Base-by-base conservation (phyloP, 2,113 vertebrate species). In the Apodemus sylvaticus region DNA sequence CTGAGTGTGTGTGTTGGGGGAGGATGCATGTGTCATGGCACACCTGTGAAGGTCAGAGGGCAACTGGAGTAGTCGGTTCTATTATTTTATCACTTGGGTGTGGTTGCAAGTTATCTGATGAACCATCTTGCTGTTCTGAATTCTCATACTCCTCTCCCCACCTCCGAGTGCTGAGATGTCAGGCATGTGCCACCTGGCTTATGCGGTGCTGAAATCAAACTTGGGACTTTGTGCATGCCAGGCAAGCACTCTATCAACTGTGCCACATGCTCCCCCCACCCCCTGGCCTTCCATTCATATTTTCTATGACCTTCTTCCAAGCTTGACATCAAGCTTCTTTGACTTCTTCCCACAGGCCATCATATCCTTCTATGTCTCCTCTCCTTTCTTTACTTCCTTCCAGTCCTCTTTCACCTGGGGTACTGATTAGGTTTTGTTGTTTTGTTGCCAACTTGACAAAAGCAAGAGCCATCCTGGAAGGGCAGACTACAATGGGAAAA, bases 1-100 rank as follows among this genome's bases (percentile, higher is more conserved):
- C 8, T 48, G 42, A 22, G n/a, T 0, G 42, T 42, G n/a, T 0
- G 20, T 39, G 31, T 1, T 16, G 26, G 6, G 9, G 29, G 19
- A 1, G 11, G 5, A 6, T 66, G n/a, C 1, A 22, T 66, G 42
- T 3, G 34, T 31, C 29, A 22, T 36, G 4, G 19, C 24, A 7
- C 62, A 66, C 29, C 36, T 22, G 9, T 48, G 42, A 66, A 36
- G 39, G 19, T 51, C 42, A 66, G 29, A 5, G 5, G 9, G 19
- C 42, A 86, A 13, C 29, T 48, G 66, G 62, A 20, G 24, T 9
- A 45, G 5, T 48, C 31, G 2, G 2, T 48, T 48, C 42, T 68
- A 17, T 51, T 66, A 17, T 86, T 86, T 66, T 10, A 36, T 11
- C 10, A 7, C 17, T 5, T 36, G 39, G 9, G 10, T 86, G 29